Conservation (phyloP, 2,797 vertebrate species). For the Muscicapa comitata region DNA sequence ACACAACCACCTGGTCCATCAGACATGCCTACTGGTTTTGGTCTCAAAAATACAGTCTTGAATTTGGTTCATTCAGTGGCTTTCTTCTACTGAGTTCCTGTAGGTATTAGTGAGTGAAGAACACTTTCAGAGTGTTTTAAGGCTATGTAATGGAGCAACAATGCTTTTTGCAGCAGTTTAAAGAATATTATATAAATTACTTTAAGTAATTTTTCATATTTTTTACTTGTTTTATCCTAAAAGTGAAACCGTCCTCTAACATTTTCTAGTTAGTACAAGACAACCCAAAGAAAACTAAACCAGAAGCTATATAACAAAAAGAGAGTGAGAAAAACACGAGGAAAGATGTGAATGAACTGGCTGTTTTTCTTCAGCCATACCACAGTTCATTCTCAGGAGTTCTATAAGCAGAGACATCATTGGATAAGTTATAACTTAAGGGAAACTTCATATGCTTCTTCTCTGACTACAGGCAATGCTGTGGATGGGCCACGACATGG, state of each 20-base stretch:
- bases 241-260: neutral
- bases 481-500: neutral
- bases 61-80: neutral
- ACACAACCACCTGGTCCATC: neutral
- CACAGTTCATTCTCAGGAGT: neutral
- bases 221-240: neutral
- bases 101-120: neutral
- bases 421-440: neutral
- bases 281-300: neutral
- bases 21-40: neutral
- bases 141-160: neutral
- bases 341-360: neutral
- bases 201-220: neutral
- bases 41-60: neutral
- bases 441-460: neutral
- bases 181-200: neutral
- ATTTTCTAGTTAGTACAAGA: neutral
- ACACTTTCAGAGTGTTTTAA: neutral
- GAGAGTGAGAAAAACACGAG: neutral
- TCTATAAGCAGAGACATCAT: neutral
- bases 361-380: neutral
- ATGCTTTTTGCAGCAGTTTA: neutral
- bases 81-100: neutral
- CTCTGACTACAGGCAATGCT: neutral
- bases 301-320: neutral